phyloP scores from a whole-genome alignment of 2,888 invertebrate genomes.

The Cheilosia pagana region DNA sequence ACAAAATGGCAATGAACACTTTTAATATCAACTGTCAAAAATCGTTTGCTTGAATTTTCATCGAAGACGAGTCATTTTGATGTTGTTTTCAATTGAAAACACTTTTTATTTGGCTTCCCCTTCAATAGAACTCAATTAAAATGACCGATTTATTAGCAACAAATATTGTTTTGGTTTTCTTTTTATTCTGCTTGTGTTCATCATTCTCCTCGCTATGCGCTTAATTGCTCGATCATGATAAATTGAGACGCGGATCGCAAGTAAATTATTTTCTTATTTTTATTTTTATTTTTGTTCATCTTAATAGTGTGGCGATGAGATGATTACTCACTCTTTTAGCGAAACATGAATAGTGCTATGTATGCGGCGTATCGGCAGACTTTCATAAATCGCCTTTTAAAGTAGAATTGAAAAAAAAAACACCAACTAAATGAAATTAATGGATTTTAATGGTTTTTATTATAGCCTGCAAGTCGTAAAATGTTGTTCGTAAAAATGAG shows the following conservation, averaged over 20 bases:
- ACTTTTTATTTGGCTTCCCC: conserved; percentile 18
- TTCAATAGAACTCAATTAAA: conserved; percentile 70
- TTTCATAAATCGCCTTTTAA: conserved; percentile 41
- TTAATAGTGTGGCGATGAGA: conserved; percentile 34
- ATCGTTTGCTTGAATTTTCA: conserved; percentile 2
- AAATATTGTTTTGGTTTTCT: background rate
- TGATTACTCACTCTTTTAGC: conserved; percentile 54
- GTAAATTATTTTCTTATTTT: conserved; percentile 68
- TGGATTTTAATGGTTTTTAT: conserved; percentile 52
- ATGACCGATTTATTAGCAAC: conserved; percentile 69
- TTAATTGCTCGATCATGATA: conserved; percentile 74
- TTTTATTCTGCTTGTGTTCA: conserved; percentile 9
- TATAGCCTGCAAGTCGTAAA: conserved; percentile 45
- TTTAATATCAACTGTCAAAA: conserved; percentile 25
- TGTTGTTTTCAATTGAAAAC: conserved; percentile 4
- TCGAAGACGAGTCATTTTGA: background rate
- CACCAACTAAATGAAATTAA: conserved; percentile 26
- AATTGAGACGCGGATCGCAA: conserved; percentile 74
- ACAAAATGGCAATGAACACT: background rate
- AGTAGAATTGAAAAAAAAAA: conserved; percentile 15
- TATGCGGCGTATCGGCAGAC: background rate
- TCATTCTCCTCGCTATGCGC: conserved; percentile 51
- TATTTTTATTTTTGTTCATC: conserved; percentile 15
- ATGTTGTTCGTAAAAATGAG: conserved; percentile 43
- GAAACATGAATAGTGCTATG: conserved; percentile 30